A percentile compares a stretch with the other conserved stretches of the same genome.
These are phyloP conservation scores for Oryzias javanicus DNA, from an alignment of 2,113 vertebrate genomes.

Conservation along the genomic window DNA sequence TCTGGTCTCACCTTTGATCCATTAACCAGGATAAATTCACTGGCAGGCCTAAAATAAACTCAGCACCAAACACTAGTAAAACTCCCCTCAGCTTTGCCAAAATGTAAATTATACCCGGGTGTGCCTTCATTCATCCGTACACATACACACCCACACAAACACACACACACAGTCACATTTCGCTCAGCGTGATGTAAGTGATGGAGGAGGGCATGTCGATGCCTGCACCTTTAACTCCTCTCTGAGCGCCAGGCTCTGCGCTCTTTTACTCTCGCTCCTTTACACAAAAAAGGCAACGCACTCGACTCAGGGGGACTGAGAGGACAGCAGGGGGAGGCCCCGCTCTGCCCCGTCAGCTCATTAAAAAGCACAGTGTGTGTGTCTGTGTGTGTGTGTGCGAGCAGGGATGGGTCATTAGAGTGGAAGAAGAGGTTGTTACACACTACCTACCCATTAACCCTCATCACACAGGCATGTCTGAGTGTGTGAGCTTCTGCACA, in stretches of 20 bases:
- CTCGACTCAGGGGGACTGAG: slow-evolving; percentile 30
- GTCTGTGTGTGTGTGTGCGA: slow-evolving; percentile 18
- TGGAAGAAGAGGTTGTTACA: slow-evolving; percentile 50
- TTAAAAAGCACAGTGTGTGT: slow-evolving; percentile 47
- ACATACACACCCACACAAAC: slow-evolving; percentile 15
- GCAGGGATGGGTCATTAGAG: slow-evolving; percentile 48
- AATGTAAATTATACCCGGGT: slow-evolving; percentile 23
- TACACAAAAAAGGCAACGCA: slow-evolving; percentile 42
- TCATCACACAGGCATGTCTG: slow-evolving; percentile 39
- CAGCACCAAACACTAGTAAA: slow-evolving; percentile 5
- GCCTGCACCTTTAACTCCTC: slow-evolving; percentile 46
- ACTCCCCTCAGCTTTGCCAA: slow-evolving; percentile 16
- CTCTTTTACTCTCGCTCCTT: slow-evolving; percentile 19
- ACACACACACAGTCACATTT: slow-evolving; percentile 10
- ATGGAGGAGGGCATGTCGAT: slow-evolving; percentile 46
- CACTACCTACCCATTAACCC: slow-evolving; percentile 55
- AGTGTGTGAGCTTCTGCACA: slow-evolving; percentile 16
- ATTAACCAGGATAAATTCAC: not conserved
- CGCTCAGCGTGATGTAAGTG: slow-evolving; percentile 40
- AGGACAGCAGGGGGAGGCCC: slow-evolving; percentile 49
- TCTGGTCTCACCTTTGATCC: not conserved
- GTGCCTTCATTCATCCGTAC: slow-evolving; percentile 12
- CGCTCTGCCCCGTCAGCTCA: slow-evolving; percentile 59
- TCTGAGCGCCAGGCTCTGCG: slow-evolving; percentile 7
- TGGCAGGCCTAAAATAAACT: slow-evolving; percentile 1